A percentile compares a stretch with the other conserved stretches of the same genome.
phyloP scores from a whole-genome alignment of 2,113 vertebrate genomes.

The Smithornis capensis region DNA sequence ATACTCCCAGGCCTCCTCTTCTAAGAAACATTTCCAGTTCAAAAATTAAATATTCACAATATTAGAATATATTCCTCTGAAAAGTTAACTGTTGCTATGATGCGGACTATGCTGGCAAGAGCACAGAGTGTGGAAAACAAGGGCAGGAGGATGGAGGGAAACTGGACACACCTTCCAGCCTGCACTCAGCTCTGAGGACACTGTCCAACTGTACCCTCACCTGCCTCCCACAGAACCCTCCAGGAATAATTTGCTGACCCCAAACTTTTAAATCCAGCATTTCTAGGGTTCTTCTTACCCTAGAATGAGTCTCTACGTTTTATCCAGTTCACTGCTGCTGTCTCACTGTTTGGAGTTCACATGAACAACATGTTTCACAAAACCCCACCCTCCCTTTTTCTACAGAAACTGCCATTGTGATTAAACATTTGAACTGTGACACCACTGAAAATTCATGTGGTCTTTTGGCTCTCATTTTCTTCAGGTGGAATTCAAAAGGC shows the following conservation, averaged over 20 bases:
- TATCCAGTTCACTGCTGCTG: background rate
- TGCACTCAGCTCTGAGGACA: background rate
- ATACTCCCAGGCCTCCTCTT: background rate
- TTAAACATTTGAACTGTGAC: background rate
- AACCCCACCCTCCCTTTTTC: background rate
- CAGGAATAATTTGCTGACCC: background rate
- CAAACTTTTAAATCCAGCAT: background rate
- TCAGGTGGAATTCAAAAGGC: background rate
- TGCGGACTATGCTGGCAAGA: background rate
- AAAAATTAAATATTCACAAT: background rate
- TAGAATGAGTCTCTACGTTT: background rate
- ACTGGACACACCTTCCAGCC: background rate
- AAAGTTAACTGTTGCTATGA: background rate
- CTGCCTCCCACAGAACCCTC: background rate
- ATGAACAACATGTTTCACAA: background rate
- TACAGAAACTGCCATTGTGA: background rate
- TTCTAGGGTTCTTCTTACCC: background rate
- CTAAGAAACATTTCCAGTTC: background rate
- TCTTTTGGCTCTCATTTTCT: background rate
- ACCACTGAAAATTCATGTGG: background rate
- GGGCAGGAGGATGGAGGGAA: background rate
- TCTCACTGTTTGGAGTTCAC: background rate
- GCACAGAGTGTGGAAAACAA: background rate
- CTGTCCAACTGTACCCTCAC: background rate
- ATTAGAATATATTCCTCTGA: background rate